phyloP scores from a whole-genome alignment of 1,140 invertebrate genomes.

The Polyergus mexicanus region DNA sequence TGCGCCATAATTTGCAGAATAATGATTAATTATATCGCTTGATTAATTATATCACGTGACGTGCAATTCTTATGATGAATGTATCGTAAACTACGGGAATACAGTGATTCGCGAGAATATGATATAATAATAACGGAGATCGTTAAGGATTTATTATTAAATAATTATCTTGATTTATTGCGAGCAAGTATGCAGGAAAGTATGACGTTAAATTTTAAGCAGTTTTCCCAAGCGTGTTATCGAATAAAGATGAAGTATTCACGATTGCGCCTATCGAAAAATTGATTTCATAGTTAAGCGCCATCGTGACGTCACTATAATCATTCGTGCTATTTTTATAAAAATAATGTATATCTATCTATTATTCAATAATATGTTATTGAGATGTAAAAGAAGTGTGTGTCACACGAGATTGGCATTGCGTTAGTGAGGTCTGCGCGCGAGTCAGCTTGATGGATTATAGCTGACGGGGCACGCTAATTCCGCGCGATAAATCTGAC shows the following conservation, averaged over 20 bases:
- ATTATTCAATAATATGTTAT: background rate
- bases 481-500: slow-evolving; percentile 71
- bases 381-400: slow-evolving; percentile 40
- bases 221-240: slow-evolving; percentile 19
- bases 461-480: slow-evolving; percentile 63
- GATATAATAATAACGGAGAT: slow-evolving; percentile 59
- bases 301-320: background rate
- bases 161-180: slow-evolving; percentile 61
- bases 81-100: slow-evolving; percentile 34
- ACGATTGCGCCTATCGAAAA: background rate
- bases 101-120: slow-evolving; percentile 46
- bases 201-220: slow-evolving; percentile 56
- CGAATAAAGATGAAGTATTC: background rate
- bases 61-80: slow-evolving; percentile 54
- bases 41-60: slow-evolving; percentile 56
- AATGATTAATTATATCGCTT: too few relatives aligned
- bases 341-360: background rate
- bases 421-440: slow-evolving; percentile 26
- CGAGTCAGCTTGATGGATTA: slow-evolving; percentile 66
- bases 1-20: background rate
- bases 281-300: background rate
- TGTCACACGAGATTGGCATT: slow-evolving; percentile 36
- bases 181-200: slow-evolving; percentile 19
- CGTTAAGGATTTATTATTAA: slow-evolving; percentile 35
- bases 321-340: background rate